Evolutionary conservation across 2,797 vertebrate genomes (phyloP), one percentile per base, ranked within the genome.

Genomic region (Poeciliopsis infans): DNA sequence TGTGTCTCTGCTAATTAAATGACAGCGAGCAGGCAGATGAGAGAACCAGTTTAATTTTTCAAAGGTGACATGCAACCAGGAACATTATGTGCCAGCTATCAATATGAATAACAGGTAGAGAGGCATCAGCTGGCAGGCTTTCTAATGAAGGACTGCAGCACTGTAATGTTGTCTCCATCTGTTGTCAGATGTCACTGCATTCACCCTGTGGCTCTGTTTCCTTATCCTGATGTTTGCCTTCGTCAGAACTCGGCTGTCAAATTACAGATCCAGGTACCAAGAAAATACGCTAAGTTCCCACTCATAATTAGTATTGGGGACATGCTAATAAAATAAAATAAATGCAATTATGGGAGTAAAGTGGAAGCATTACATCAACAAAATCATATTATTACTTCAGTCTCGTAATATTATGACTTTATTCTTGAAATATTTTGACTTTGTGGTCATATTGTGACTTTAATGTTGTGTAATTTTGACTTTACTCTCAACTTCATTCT

Each of bases 11-110:
- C 90, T 95, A 93, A 94, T 95, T 95, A 93, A 92, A 93, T 90
- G 88, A 90, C n/a, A 69, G 83, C 7, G 82, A 86, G 83, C 81
- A 20, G 57, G 85, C 87, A 83, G 86, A 90, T 82, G 87, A 93
- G 91, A 88, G 84, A 85, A 88, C 93, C 49, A 84, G 88, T 91
- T 90, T 85, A 86, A 93, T 94, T 93, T 92, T 90, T 90, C 93
- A 90, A 89, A 89, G 91, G 87, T 91, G 90, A 93, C 91, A 81
- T 31, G 77, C 61, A 76, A 83, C 70, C 81, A 57, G 87, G 86
- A 85, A 87, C 87, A 85, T 91, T 86, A 89, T 80, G 85, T 85
- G 88, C 80, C 80, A 86, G 86, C 89, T 75, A 90, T 94, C 90
- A 85, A 85, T 87, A 85, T 87, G 88, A 88, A 89, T 88, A 88